phyloP scores from a whole-genome alignment of 1,140 invertebrate genomes.

The Cryptotermes secundus region DNA sequence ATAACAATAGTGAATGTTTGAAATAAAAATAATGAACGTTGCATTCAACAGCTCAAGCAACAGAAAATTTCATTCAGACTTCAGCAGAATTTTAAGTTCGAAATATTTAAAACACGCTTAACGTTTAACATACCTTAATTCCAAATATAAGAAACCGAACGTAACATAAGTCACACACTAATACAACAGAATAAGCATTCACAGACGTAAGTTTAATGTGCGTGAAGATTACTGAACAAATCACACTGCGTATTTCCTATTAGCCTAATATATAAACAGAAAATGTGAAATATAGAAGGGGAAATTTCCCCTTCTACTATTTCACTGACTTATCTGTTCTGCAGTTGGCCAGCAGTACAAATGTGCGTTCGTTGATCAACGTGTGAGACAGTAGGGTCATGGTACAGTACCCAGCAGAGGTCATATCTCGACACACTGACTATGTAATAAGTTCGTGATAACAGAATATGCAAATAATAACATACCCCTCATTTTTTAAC shows the following conservation, averaged over 20 bases:
- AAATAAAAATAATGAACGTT: too few species aligned
- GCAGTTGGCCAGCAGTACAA: neutral
- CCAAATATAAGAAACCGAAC: too few species aligned
- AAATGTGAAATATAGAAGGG: neutral
- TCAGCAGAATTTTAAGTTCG: too few species aligned
- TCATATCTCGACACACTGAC: neutral
- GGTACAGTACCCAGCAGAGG: neutral
- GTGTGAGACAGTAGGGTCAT: neutral
- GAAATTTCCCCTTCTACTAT: neutral
- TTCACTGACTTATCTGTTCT: neutral
- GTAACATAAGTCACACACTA: too few species aligned
- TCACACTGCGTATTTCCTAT: neutral
- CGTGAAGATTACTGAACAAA: too few species aligned
- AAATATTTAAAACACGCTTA: too few species aligned
- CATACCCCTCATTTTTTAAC: neutral
- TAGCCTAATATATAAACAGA: neutral
- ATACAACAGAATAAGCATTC: too few species aligned
- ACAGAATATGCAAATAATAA: neutral
- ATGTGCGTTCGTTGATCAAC: neutral
- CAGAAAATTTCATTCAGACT: too few species aligned
- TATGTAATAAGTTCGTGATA: neutral
- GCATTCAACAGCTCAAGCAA: too few species aligned
- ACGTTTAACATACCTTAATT: too few species aligned
- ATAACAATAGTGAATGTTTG: too few species aligned
- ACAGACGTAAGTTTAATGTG: too few species aligned